phyloP scores from a whole-genome alignment of 2,113 vertebrate species.

The Eonycteris spelaea region DNA sequence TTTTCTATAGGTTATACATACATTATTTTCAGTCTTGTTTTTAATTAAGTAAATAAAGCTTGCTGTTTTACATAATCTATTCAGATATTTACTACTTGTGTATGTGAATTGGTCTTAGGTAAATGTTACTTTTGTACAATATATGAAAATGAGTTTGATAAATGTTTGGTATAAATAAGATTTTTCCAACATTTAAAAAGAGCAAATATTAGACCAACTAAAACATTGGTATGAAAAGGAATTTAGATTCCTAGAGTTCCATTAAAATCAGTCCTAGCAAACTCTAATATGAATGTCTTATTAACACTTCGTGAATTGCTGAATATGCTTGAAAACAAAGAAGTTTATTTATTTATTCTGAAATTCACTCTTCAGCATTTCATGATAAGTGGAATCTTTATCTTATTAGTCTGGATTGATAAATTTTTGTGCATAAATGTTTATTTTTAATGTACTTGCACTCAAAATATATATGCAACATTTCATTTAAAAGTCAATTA shows the following conservation, averaged over 20 bases:
- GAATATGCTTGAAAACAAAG: neutral
- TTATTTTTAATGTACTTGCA: neutral
- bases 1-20: neutral
- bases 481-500: slow-evolving; percentile 8
- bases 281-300: neutral
- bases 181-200: neutral
- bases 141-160: neutral
- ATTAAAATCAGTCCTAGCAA: neutral
- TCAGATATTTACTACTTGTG: neutral
- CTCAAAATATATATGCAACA: neutral
- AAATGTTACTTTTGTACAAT: neutral
- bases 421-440: neutral
- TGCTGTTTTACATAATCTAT: neutral
- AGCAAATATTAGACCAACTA: neutral
- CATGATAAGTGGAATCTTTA: neutral
- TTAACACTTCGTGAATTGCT: neutral
- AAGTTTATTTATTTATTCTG: neutral
- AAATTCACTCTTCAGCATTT: neutral
- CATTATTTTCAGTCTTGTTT: slow-evolving; percentile 24
- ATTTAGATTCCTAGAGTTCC: neutral
- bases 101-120: neutral
- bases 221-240: neutral
- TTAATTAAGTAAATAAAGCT: neutral
- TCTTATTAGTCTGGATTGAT: neutral
- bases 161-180: neutral